Conservation (phyloP, 1,140 invertebrate species). For the Nautilus pompilius region DNA sequence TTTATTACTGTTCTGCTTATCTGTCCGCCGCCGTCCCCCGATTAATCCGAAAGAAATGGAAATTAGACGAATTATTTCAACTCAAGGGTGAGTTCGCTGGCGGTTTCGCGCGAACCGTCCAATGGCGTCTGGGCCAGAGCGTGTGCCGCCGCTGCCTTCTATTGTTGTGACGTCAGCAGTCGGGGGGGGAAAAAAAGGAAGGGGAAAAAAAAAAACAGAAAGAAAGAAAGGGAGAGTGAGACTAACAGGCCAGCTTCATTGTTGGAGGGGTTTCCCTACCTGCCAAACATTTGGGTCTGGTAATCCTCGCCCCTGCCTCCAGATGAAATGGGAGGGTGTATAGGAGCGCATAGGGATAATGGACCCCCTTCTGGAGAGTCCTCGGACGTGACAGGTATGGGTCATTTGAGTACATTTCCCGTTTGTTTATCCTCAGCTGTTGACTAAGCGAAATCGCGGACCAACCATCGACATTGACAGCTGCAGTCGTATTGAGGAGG, state of each 20-base stretch:
- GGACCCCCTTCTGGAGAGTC: slow-evolving; percentile 49
- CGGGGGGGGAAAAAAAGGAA: neutral
- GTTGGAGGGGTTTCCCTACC: neutral
- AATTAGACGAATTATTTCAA: no score
- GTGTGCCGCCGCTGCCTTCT: neutral
- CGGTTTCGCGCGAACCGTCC: no score
- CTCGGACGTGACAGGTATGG: slow-evolving; percentile 40
- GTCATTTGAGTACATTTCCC: no score
- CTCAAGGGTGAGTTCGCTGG: no score
- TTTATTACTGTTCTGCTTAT: no score
- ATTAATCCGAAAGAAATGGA: no score
- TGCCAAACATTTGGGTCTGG: neutral
- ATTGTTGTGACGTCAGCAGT: neutral
- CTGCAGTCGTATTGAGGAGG: no score
- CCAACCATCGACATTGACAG: no score
- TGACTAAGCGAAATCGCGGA: no score
- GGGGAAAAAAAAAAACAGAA: neutral
- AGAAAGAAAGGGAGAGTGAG: neutral
- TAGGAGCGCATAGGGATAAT: slow-evolving; percentile 50
- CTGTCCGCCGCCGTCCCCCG: no score
- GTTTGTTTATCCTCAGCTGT: no score
- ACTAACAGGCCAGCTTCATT: neutral
- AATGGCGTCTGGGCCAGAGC: neutral
- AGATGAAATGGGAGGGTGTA: slow-evolving; percentile 53
- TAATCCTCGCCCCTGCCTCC: slow-evolving; percentile 9